Evolutionary conservation across 64 coral and sea anemone species (phyloP), one percentile per base, ranked within the genome.

Genomic region (Montipora cactus): DNA sequence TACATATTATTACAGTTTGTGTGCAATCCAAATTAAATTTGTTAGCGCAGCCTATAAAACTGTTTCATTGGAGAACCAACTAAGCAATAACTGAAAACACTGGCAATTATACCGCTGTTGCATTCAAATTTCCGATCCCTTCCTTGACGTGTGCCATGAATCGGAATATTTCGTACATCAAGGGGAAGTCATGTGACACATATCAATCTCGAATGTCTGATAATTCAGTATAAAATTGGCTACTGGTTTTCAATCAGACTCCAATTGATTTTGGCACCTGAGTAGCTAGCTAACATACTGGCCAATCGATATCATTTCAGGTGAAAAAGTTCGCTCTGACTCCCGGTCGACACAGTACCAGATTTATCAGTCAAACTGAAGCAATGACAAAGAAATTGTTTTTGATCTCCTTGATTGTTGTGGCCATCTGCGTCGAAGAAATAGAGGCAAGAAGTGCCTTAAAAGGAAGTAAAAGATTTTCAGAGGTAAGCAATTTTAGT

Each of bases 321-420:
- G 7, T 78, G 25, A 13, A 37, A 37, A 37, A 37, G 21, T 3
- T 5, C 25, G 22, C 37, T 19, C 76, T 78, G 28, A 37, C 37
- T 37, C 16, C 45, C 68, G 68, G 14, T n/a, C 44, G 14, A 76
- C 76, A 14, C 11, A n/a, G 28, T 46, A 47, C 12, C 74, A 21
- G 0, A 15, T 46, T 47, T 13, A 4, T 76, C 9, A 10, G 37
- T 37, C 74, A 76, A 44, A 12, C 19, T 0, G 25, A 8, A 20
- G 68, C 18, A 44, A 86, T 86, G 82, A 45, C 47, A 11, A 86
- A 50, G 82, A 86, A 51, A 72, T 9, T 50, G 2, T 4, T 86
- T 9, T 13, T 86, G 9, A 86, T 71, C 20, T 46, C 19, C 46
- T 86, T 5, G 6, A 46, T 86, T 71, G 14, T 72, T 72, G 28